A percentile compares a stretch with the other conserved stretches of the same genome.
These are phyloP conservation scores for Cremastinae sp. DNA, from an alignment of 2,888 invertebrate species.

Conservation along the genomic window DNA sequence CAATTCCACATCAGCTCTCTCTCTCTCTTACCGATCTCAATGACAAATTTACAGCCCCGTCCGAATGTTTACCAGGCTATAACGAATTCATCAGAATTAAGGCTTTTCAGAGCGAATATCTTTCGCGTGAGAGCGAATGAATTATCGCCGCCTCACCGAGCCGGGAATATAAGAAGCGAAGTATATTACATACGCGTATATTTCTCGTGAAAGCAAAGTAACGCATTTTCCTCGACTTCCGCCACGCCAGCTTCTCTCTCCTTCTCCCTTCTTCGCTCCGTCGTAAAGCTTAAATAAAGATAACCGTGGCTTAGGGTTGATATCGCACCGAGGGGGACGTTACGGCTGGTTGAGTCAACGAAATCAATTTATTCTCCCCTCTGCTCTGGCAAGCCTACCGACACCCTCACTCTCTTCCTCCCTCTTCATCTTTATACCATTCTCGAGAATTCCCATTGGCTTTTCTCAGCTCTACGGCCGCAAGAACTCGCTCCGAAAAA, in stretches of 20 bases:
- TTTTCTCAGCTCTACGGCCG: constrained; percentile 53
- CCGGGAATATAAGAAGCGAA: constrained; percentile 24
- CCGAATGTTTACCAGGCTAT: no score
- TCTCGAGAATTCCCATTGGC: constrained; percentile 46
- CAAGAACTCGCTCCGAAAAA: constrained; percentile 45
- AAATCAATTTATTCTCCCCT: constrained; percentile 79
- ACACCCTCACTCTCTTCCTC: constrained; percentile 47
- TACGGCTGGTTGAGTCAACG: constrained; percentile 79
- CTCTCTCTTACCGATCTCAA: constrained; percentile 27
- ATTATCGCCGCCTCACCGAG: constrained; percentile 33
- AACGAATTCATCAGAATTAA: no score
- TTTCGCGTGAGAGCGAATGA: not conserved
- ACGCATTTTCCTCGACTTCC: constrained; percentile 67
- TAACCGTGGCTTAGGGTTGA: constrained; percentile 79
- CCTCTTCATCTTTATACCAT: constrained; percentile 30
- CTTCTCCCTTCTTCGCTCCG: constrained; percentile 66
- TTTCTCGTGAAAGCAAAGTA: constrained; percentile 46
- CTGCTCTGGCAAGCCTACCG: constrained; percentile 58
- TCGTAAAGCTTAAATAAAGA: constrained; percentile 80
- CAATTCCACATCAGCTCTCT: no score
- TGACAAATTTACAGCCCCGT: no score
- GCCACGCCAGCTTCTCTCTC: constrained; percentile 60
- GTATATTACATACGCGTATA: constrained; percentile 38
- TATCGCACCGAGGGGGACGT: constrained; percentile 78
- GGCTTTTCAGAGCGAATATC: no score